Evolutionary conservation across 2,888 invertebrate species (phyloP).

Genomic region (Acheta domesticus): DNA sequence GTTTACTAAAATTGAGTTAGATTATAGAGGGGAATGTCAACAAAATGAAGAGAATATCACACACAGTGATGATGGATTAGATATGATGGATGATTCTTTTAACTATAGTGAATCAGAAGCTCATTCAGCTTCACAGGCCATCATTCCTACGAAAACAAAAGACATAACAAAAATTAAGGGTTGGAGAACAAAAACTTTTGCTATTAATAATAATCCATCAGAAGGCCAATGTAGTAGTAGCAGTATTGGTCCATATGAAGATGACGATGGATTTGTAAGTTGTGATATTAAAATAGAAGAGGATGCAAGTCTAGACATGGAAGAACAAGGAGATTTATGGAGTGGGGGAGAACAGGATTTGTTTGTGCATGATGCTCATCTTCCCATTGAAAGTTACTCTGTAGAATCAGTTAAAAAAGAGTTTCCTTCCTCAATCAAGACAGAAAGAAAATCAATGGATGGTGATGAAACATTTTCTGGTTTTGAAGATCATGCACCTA

Average conservation of each 20-base stretch:
- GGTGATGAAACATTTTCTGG: background rate
- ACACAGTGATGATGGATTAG: conserved; percentile 30
- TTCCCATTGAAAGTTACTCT: background rate
- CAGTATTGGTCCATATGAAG: conserved; percentile 28
- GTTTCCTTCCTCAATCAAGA: background rate
- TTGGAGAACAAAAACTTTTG: conserved; percentile 43
- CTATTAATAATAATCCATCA: conserved; percentile 33
- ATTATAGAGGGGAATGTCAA: conserved; percentile 20
- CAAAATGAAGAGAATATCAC: conserved; percentile 19
- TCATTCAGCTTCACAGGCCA: conserved; percentile 28
- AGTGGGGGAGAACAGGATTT: conserved; percentile 21
- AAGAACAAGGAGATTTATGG: conserved; percentile 25
- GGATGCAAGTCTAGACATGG: conserved; percentile 22
- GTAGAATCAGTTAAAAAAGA: background rate
- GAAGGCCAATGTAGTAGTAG: background rate
- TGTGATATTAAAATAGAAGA: conserved; percentile 28
- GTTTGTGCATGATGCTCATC: background rate
- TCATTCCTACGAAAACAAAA: conserved; percentile 44
- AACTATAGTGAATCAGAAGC: conserved; percentile 24
- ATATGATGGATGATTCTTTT: conserved; percentile 30
- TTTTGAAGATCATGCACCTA: background rate
- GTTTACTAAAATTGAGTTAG: conserved; percentile 34
- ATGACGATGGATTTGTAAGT: conserved; percentile 32
- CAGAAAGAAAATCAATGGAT: background rate
- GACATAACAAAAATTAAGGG: conserved; percentile 49